Base-by-base conservation (phyloP, 2,113 vertebrate genomes). In the Neomonachus schauinslandi region DNA sequence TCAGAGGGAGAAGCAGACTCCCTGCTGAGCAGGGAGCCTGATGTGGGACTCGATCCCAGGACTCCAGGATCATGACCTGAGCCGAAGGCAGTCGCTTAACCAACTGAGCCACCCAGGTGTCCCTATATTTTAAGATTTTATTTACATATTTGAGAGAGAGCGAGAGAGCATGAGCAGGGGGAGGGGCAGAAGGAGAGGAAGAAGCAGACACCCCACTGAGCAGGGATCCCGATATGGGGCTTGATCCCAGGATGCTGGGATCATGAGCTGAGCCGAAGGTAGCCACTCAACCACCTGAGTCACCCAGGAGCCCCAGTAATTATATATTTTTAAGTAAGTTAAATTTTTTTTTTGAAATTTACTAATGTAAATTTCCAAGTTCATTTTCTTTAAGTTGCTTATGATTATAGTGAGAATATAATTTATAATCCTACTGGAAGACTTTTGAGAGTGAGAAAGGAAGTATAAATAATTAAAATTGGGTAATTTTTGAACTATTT, bases 321-420 rank as follows among this genome's bases (percentile, higher is more conserved):
- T 81, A 18, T 67, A 49, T 96, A 49, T 88, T 94, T 96, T 82
- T 49, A 76, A 33, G n/a, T 36, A 88, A 82, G 24, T 85, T 69
- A 13, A 12, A 39, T 28, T 6, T 55, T 65, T 46, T 46, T 46
- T 89, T 59, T 46, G 33, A 65, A 71, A 26, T 57, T 84, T 76
- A 10, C 21, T 84, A 31, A 83, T 67, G 69, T 83, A 94, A 81
- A 51, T 71, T 90, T 81, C 16, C 13, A 90, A 79, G 8, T 57
- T 90, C 3, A 33, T 76, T 92, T 96, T 82, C 80, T 93, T 96
- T 72, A 77, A 55, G 5, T 76, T 93, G 26, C 33, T 89, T 42
- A 42, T 71, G 51, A 53, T 74, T 94, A 63, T 83, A 74, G 28
- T 87, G 28, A 57, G 4, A 1, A 11, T 39, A n/a, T 33, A 49